A percentile compares a stretch with the other conserved stretches of the same genome.
Evolutionary conservation across 2,888 invertebrate species (phyloP).

Genomic region (Callosobruchus maculatus): DNA sequence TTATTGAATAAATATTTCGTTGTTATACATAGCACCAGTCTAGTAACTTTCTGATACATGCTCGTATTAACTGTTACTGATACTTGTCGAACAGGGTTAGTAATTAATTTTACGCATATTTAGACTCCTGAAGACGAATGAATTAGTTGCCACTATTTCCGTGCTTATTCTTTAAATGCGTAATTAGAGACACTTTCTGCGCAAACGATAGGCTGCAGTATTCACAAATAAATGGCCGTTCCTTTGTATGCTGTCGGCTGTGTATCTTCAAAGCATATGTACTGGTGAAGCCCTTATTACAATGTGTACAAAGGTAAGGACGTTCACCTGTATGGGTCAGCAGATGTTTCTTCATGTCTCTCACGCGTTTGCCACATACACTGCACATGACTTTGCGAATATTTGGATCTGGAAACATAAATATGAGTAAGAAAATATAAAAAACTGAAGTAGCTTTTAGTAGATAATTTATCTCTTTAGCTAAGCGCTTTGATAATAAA

Average conservation of each 20-base stretch:
- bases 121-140: no score
- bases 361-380: slow-evolving; percentile 36
- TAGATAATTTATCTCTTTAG: no score
- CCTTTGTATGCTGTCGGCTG: slow-evolving; percentile 37
- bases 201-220: slow-evolving; percentile 34
- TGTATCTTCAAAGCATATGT: slow-evolving; percentile 36
- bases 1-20: no score
- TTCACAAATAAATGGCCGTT: slow-evolving; percentile 36
- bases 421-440: neutral
- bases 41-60: no score
- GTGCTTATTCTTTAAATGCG: slow-evolving; percentile 35
- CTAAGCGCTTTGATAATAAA: no score
- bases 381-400: slow-evolving; percentile 33
- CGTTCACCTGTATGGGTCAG: slow-evolving; percentile 37
- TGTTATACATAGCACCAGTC: no score
- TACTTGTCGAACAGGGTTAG: no score
- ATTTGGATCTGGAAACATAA: slow-evolving; percentile 33
- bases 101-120: no score
- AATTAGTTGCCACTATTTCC: neutral
- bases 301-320: slow-evolving; percentile 31
- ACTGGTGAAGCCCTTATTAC: slow-evolving; percentile 35
- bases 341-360: slow-evolving; percentile 34
- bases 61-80: no score
- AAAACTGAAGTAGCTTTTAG: no score
- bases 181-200: slow-evolving; percentile 35